A percentile compares a stretch with the other conserved stretches of the same genome.
These are phyloP conservation scores for Brachirus orientalis DNA, from an alignment of 2,113 vertebrate species.

Conservation along the genomic window DNA sequence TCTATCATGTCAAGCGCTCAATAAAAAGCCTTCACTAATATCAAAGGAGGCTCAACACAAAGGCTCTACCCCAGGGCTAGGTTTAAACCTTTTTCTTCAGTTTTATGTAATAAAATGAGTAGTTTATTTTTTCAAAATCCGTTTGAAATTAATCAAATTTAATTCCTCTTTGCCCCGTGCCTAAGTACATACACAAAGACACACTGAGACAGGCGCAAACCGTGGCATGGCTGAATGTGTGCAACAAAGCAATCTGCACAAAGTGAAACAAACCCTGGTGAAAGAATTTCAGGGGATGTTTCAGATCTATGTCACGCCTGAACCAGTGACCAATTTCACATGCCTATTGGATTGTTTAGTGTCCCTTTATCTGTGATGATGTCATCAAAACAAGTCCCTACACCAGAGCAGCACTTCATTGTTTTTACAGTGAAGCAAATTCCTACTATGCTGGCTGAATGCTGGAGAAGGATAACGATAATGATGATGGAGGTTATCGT, in stretches of 20 bases:
- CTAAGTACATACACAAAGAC: slow-evolving; percentile 69
- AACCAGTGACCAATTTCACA: slow-evolving; percentile 51
- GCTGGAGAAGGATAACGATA: slow-evolving; percentile 66
- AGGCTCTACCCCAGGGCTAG: slow-evolving; percentile 76
- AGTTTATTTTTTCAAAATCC: slow-evolving; percentile 79
- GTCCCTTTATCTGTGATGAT: slow-evolving; percentile 49
- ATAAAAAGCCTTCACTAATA: slow-evolving; percentile 81
- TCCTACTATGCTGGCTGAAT: slow-evolving; percentile 39
- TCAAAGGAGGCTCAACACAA: slow-evolving; percentile 79
- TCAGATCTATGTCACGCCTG: slow-evolving; percentile 55
- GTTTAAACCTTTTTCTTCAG: slow-evolving; percentile 76
- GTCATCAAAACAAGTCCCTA: slow-evolving; percentile 50
- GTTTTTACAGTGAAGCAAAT: slow-evolving; percentile 52
- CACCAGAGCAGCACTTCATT: slow-evolving; percentile 34
- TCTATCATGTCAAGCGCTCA: slow-evolving; percentile 83
- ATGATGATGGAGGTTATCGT: slow-evolving; percentile 76
- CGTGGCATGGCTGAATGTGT: slow-evolving; percentile 17
- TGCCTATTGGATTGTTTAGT: slow-evolving; percentile 47
- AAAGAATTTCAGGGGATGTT: slow-evolving; percentile 68
- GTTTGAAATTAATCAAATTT: slow-evolving; percentile 78
- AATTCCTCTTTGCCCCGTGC: slow-evolving; percentile 69
- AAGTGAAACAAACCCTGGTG: slow-evolving; percentile 73
- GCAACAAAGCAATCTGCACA: slow-evolving; percentile 53
- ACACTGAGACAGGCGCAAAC: slow-evolving; percentile 53
- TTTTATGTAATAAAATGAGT: slow-evolving; percentile 77